These are phyloP conservation scores for Noturus placidus DNA, from an alignment of 2,113 vertebrate species.

Conservation along the genomic window DNA sequence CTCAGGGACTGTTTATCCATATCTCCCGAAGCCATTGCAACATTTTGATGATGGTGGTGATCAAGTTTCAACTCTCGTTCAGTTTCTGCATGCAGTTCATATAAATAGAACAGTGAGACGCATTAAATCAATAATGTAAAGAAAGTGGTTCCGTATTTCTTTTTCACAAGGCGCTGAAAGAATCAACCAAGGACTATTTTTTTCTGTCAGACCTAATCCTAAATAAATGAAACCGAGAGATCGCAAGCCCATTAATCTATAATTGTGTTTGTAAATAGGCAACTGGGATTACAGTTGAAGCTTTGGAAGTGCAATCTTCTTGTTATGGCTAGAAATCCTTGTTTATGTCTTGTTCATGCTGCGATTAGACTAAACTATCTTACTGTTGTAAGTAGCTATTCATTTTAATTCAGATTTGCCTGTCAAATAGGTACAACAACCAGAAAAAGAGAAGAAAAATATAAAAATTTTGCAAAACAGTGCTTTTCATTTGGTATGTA, in stretches of 20 bases:
- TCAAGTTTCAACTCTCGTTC: background rate
- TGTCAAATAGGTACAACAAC: background rate
- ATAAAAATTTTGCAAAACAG: too few species aligned
- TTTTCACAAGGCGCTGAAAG: background rate
- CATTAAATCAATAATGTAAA: background rate
- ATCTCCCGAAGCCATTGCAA: background rate
- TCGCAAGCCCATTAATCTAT: background rate
- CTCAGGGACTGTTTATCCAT: background rate
- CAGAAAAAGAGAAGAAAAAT: too few species aligned
- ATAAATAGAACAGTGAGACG: background rate
- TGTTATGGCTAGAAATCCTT: background rate
- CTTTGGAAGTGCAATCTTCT: background rate
- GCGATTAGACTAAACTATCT: background rate
- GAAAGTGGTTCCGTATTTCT: background rate
- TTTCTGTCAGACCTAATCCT: conserved; percentile 1
- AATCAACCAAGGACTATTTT: background rate
- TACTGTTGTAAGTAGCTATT: background rate
- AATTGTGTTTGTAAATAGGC: background rate
- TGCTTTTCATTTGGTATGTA: too few species aligned
- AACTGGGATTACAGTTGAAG: background rate
- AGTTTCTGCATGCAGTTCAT: background rate
- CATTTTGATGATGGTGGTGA: background rate
- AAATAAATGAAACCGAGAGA: background rate
- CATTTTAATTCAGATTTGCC: background rate
- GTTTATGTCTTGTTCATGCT: background rate